phyloP scores from a whole-genome alignment of 2,797 vertebrate species.

The Hipposideros larvatus region DNA sequence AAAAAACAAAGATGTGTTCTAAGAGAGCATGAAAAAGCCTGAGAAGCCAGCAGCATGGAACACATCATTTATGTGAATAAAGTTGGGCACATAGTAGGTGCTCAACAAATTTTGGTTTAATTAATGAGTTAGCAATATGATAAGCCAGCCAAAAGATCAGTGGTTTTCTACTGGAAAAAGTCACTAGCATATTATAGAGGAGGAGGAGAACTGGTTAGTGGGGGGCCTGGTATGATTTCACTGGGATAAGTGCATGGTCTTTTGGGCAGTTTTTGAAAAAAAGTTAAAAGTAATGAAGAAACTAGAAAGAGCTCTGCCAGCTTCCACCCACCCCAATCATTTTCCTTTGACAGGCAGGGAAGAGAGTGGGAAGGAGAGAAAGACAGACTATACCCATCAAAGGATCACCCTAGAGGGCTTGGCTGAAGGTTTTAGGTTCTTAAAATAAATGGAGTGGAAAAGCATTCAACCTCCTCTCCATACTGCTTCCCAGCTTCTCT shows the following conservation, averaged over 20 bases:
- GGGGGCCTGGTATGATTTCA: neutral
- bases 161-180: neutral
- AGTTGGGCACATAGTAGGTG: neutral
- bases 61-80: neutral
- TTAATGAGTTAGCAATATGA: neutral
- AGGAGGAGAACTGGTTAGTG: neutral
- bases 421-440: neutral
- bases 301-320: neutral
- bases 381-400: neutral
- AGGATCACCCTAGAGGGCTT: neutral
- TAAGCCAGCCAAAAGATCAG: neutral
- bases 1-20: neutral
- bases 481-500: neutral
- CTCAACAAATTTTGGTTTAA: neutral
- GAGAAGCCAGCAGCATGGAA: neutral
- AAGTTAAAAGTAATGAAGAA: conserved; percentile 54
- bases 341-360: neutral
- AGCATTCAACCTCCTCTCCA: neutral
- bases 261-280: neutral
- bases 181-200: neutral
- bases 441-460: conserved; percentile 25
- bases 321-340: neutral
- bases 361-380: neutral
- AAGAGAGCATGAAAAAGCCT: neutral
- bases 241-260: neutral